Conservation (phyloP, 2,888 invertebrate genomes). For the Orthosia incerta region DNA sequence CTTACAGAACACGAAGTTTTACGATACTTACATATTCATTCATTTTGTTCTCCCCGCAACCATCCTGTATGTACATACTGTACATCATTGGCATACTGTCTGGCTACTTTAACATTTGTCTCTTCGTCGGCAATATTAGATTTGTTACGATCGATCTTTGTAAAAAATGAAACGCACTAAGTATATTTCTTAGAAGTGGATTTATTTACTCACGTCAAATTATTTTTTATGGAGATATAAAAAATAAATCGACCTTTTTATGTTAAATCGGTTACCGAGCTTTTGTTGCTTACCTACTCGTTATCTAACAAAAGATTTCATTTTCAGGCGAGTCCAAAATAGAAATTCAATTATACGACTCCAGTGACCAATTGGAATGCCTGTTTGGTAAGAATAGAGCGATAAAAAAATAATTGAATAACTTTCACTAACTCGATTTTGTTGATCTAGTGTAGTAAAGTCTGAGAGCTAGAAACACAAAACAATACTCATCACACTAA, state of each 20-base stretch:
- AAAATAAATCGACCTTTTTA: slow-evolving; percentile 23
- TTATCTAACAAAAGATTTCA: slow-evolving; percentile 40
- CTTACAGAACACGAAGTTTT: background rate
- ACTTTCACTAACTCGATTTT: slow-evolving; percentile 22
- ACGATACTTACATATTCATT: slow-evolving; percentile 5
- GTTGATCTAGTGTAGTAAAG: slow-evolving; percentile 23
- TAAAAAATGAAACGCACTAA: slow-evolving; percentile 9
- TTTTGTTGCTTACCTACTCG: slow-evolving; percentile 31
- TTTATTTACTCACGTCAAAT: slow-evolving; percentile 37
- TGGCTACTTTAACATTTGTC: background rate
- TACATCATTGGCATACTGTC: slow-evolving; percentile 20
- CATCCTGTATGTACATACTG: slow-evolving; percentile 6
- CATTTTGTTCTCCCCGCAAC: background rate
- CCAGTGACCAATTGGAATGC: slow-evolving; percentile 35
- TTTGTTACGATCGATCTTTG: slow-evolving; percentile 29
- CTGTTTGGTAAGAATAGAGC: slow-evolving; percentile 15
- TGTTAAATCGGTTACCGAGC: slow-evolving; percentile 31
- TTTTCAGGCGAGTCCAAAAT: slow-evolving; percentile 10
- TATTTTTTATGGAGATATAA: slow-evolving; percentile 17
- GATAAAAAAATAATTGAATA: slow-evolving; percentile 48
- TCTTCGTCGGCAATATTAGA: slow-evolving; percentile 13
- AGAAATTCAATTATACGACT: slow-evolving; percentile 32
- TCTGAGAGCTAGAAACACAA: slow-evolving; percentile 24
- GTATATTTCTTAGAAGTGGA: slow-evolving; percentile 21
- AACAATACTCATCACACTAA: slow-evolving; percentile 35